Evolutionary conservation across 2,888 invertebrate species (phyloP).

Genomic region (Nomada ferruginata): DNA sequence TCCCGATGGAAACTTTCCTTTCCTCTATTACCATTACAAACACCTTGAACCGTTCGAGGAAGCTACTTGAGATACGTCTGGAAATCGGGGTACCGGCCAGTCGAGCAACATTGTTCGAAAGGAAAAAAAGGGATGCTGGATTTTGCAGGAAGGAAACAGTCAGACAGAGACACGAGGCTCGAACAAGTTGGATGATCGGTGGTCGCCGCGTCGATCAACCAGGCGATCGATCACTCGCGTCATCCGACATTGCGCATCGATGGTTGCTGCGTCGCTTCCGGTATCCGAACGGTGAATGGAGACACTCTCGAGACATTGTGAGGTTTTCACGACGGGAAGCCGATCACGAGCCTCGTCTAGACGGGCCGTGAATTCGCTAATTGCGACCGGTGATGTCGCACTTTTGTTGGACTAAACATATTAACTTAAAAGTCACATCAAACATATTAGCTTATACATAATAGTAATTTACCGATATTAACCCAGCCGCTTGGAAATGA

Average conservation of each 20-base stretch:
- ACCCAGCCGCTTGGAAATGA: no score
- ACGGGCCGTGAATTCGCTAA: conserved; percentile 73
- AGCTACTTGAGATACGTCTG: conserved; percentile 47
- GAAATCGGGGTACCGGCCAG: conserved; percentile 58
- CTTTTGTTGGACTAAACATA: no score
- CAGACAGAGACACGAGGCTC: conserved; percentile 45
- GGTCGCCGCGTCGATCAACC: conserved; percentile 37
- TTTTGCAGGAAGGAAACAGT: conserved; percentile 46
- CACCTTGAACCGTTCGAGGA: conserved; percentile 36
- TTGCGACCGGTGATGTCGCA: conserved; percentile 22
- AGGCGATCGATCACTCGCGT: conserved; percentile 65
- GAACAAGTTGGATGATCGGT: conserved; percentile 64
- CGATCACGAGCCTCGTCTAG: conserved; percentile 40
- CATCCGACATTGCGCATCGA: conserved; percentile 48
- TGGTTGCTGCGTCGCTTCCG: conserved; percentile 56
- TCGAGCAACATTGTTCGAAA: conserved; percentile 49
- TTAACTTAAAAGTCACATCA: no score
- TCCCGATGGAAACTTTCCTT: conserved; percentile 27
- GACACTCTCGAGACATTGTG: conserved; percentile 11
- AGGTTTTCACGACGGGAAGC: not conserved
- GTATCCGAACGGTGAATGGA: conserved; percentile 34
- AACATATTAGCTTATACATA: no score
- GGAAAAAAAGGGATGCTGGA: conserved; percentile 13
- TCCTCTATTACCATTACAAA: conserved; percentile 34
- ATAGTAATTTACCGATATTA: no score